Evolutionary conservation across 1,140 invertebrate species (phyloP).

Genomic region (Dufourea novaeangliae): DNA sequence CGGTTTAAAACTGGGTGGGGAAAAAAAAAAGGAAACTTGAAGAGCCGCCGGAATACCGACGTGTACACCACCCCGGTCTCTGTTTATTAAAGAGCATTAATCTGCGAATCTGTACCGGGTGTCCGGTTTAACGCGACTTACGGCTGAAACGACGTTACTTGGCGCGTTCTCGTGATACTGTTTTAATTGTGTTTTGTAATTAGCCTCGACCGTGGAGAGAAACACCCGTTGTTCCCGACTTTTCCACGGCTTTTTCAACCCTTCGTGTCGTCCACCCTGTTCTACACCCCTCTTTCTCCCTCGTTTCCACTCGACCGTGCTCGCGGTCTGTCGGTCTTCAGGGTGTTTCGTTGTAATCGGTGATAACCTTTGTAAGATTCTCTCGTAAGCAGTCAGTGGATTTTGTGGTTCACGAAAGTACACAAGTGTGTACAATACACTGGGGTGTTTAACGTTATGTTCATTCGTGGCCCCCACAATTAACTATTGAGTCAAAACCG

Average conservation of each 20-base stretch:
- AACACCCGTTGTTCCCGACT: conserved; percentile 7
- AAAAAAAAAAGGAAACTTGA: too few relatives aligned
- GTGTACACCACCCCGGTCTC: neutral
- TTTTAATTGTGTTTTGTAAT: conserved; percentile 69
- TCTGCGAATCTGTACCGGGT: conserved; percentile 63
- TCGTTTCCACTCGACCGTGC: neutral
- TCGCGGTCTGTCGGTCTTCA: neutral
- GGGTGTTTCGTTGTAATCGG: neutral
- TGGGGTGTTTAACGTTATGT: too few relatives aligned
- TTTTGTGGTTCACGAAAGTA: neutral
- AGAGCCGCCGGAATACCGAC: too few relatives aligned
- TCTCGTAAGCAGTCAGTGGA: neutral
- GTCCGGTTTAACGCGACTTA: conserved; percentile 54
- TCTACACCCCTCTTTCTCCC: neutral
- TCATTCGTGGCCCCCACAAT: too few relatives aligned
- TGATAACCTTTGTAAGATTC: conserved; percentile 5
- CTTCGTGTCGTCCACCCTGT: neutral
- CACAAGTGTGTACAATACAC: neutral
- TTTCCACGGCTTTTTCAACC: neutral
- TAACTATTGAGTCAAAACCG: too few relatives aligned
- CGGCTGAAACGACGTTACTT: conserved; percentile 58
- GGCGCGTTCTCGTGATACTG: conserved; percentile 59
- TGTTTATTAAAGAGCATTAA: conserved; percentile 69
- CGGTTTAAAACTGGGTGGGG: neutral
- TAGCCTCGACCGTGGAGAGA: conserved; percentile 47